phyloP scores from a whole-genome alignment of 2,888 invertebrate species.

The Ectobius pallidus region DNA sequence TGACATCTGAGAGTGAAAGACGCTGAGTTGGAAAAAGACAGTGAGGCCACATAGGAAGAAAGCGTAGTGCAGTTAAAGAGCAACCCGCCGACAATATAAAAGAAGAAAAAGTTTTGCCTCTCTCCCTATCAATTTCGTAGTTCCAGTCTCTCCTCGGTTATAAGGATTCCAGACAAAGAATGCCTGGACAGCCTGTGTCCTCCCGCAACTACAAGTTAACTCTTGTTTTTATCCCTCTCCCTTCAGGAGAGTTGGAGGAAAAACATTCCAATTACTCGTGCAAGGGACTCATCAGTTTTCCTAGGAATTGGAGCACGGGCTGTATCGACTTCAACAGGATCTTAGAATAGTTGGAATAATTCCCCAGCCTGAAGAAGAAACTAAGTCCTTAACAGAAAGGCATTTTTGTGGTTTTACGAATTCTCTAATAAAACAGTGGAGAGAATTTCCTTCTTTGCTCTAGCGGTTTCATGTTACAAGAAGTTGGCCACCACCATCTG shows the following conservation, averaged over 20 bases:
- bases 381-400: not conserved
- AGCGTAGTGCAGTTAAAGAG: not conserved
- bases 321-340: not conserved
- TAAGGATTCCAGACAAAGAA: not conserved
- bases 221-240: not conserved
- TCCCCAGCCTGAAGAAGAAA: not conserved
- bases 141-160: not conserved
- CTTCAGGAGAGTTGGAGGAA: not conserved
- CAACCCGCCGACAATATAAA: not conserved
- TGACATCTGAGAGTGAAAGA: too few relatives aligned
- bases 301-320: not conserved
- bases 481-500: too few relatives aligned
- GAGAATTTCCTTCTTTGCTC: too few relatives aligned
- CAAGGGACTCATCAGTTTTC: not conserved
- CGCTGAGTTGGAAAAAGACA: too few relatives aligned
- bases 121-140: not conserved
- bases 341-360: not conserved
- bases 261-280: slow-evolving; percentile 3
- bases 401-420: not conserved
- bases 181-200: not conserved
- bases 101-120: not conserved
- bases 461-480: too few relatives aligned
- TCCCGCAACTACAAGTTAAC: not conserved
- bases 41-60: too few relatives aligned
- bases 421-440: not conserved